Conservation (phyloP, 1,140 invertebrate species). For the Bombus pyrosoma region DNA sequence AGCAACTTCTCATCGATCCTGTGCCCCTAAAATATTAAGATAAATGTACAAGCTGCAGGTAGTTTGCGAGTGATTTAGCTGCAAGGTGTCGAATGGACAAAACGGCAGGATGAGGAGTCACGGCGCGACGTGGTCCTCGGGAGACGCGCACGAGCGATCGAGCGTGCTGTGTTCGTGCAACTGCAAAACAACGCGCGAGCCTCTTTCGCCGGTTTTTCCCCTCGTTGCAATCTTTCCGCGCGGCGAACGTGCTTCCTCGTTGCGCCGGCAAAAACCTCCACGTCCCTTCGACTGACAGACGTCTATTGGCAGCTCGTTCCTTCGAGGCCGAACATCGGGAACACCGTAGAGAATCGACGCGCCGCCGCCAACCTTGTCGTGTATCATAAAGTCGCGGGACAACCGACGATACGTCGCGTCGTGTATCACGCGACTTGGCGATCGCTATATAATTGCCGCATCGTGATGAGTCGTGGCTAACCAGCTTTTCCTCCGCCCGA, state of each 20-base stretch:
- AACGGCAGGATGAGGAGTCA: background rate
- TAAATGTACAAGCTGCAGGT: too few species aligned
- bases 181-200: conserved; percentile 53
- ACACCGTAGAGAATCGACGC: background rate
- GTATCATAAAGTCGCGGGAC: background rate
- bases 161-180: conserved; percentile 36
- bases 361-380: background rate
- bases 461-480: conserved; percentile 18
- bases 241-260: conserved; percentile 43
- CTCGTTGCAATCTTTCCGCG: conserved; percentile 19
- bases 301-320: conserved; percentile 30
- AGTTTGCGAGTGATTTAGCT: background rate
- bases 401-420: conserved; percentile 27
- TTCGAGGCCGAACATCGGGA: background rate
- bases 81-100: background rate
- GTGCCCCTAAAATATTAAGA: too few species aligned
- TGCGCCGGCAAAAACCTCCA: conserved; percentile 39
- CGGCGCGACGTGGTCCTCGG: background rate
- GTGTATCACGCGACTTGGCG: conserved; percentile 30
- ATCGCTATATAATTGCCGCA: conserved; percentile 24
- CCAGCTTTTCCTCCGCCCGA: conserved; percentile 35
- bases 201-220: conserved; percentile 44
- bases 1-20: too few species aligned
- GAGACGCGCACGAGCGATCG: conserved; percentile 48
- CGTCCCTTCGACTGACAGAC: conserved; percentile 46